Conservation (phyloP, 2,113 vertebrate genomes). For the Periophthalmus modestus region DNA sequence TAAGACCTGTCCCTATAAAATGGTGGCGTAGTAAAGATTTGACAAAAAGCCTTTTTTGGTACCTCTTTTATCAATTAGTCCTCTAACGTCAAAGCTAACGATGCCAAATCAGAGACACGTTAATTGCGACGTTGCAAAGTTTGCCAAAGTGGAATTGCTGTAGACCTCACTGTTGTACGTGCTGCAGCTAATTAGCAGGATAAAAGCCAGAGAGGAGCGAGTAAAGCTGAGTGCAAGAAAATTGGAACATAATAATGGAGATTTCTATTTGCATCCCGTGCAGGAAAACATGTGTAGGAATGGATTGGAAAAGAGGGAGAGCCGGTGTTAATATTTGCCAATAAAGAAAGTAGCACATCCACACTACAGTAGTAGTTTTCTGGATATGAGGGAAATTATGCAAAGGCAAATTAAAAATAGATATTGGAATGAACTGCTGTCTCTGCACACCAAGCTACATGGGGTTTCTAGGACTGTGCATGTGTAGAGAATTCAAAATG, state of each 20-base stretch:
- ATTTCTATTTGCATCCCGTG: background rate
- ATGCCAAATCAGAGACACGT: background rate
- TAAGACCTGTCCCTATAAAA: background rate
- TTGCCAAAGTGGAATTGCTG: background rate
- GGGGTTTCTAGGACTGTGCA: background rate
- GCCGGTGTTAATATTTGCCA: background rate
- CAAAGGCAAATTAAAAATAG: slow-evolving; percentile 2
- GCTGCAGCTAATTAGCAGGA: background rate
- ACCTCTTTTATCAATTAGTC: background rate
- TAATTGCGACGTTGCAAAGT: background rate
- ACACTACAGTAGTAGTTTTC: background rate
- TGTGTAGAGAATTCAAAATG: background rate
- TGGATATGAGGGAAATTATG: background rate
- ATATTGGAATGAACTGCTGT: background rate
- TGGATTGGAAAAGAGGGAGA: background rate
- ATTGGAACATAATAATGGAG: background rate
- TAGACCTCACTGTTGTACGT: background rate
- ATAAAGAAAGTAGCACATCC: background rate
- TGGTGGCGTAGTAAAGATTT: background rate
- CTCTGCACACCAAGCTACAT: background rate
- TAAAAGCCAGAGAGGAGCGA: background rate
- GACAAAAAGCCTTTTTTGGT: background rate
- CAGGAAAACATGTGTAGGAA: background rate
- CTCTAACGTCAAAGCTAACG: background rate
- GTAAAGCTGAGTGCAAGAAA: background rate